phyloP scores from a whole-genome alignment of 2,797 vertebrate species.

The Eremophila alpestris region DNA sequence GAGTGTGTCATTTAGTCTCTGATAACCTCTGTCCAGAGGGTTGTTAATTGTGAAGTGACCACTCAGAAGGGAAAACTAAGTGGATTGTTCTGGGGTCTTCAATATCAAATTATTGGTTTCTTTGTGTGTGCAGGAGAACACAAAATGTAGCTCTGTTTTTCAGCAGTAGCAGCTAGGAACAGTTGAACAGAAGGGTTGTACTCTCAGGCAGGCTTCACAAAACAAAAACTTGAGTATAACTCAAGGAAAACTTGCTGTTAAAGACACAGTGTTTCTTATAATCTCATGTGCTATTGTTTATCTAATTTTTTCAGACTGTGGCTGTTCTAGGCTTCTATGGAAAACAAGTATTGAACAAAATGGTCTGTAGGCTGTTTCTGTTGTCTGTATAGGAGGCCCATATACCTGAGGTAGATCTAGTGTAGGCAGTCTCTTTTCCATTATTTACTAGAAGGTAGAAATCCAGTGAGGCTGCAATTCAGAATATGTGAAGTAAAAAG shows the following conservation, averaged over 20 bases:
- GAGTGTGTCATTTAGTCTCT: neutral
- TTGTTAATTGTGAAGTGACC: neutral
- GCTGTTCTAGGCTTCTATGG: neutral
- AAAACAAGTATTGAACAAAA: neutral
- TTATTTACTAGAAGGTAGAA: neutral
- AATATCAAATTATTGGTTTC: neutral
- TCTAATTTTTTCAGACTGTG: neutral
- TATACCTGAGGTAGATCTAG: neutral
- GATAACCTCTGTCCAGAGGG: neutral
- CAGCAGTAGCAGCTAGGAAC: neutral
- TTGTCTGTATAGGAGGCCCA: fast-evolving
- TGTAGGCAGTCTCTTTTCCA: neutral
- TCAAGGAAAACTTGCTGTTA: neutral
- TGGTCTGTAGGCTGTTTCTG: neutral
- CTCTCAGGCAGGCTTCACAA: neutral
- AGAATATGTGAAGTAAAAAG: neutral
- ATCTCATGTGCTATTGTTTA: neutral
- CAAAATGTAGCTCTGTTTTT: neutral
- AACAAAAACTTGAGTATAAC: neutral
- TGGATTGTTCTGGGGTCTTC: neutral
- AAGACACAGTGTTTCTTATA: neutral
- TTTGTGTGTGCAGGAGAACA: neutral
- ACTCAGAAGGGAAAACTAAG: neutral
- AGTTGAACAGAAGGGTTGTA: neutral
- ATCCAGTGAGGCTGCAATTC: neutral